Conservation (phyloP, 2,797 vertebrate species). For the Platyrinchus mystaceus region DNA sequence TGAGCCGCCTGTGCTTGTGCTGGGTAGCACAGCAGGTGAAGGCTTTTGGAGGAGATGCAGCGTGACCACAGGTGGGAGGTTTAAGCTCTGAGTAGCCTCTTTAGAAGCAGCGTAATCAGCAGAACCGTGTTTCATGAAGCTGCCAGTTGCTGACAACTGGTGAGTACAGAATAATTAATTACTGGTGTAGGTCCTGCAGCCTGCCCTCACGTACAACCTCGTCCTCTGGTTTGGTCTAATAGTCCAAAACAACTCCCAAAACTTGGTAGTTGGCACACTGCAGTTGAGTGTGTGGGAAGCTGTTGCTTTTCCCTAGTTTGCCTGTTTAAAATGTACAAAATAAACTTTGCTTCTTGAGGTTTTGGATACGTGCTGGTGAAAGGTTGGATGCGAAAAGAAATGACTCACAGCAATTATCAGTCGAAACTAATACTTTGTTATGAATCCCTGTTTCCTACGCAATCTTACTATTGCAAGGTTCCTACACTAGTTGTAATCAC, state of each 20-base stretch:
- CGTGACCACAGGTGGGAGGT: not conserved
- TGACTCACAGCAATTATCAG: not conserved
- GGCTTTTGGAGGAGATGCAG: not conserved
- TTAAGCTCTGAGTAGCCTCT: not conserved
- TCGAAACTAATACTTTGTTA: not conserved
- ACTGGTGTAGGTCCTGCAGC: not conserved
- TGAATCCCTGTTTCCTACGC: not conserved
- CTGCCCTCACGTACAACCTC: rapidly evolving
- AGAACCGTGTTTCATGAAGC: not conserved
- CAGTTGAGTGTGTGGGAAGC: not conserved
- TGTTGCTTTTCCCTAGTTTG: not conserved
- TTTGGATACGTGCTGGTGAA: not conserved
- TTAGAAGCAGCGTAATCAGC: not conserved
- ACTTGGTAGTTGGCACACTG: not conserved
- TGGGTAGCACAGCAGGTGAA: not conserved
- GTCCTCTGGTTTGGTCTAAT: not conserved
- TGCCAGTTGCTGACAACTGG: not conserved
- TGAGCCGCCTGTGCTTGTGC: not conserved
- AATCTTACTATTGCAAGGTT: not conserved
- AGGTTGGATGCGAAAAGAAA: not conserved
- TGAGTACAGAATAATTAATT: not conserved
- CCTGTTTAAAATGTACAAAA: not conserved
- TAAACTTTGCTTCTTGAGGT: not conserved
- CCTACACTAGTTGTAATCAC: not conserved
- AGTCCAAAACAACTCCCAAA: not conserved